phyloP scores from a whole-genome alignment of 2,888 invertebrate genomes.

The Meiosimyza platycephala region DNA sequence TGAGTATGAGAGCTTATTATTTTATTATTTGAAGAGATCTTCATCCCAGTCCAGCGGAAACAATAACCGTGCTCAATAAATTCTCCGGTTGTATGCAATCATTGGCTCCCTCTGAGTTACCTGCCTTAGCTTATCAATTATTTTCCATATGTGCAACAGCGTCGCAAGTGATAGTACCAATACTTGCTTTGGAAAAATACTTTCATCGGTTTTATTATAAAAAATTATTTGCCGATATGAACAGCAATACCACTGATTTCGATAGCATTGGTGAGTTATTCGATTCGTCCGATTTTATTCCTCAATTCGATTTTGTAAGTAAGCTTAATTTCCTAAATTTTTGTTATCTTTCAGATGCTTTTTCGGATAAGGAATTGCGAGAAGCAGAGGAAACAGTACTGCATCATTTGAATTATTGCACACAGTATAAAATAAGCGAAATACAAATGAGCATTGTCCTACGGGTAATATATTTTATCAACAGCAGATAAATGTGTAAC shows the following conservation, averaged over 20 bases:
- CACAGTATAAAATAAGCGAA: constrained; percentile 63
- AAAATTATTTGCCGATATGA: constrained; percentile 61
- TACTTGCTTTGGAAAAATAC: constrained; percentile 69
- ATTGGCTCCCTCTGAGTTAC: constrained; percentile 72
- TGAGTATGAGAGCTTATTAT: neutral
- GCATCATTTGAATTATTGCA: constrained; percentile 70
- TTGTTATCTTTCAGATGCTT: constrained; percentile 59
- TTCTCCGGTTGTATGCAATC: constrained; percentile 70
- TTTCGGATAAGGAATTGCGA: constrained; percentile 69
- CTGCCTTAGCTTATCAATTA: constrained; percentile 73
- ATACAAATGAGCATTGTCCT: constrained; percentile 58
- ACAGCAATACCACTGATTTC: constrained; percentile 63
- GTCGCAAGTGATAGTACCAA: constrained; percentile 64
- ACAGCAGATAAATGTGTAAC: neutral
- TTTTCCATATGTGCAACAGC: constrained; percentile 70
- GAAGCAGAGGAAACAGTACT: constrained; percentile 74
- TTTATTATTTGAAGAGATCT: constrained; percentile 67
- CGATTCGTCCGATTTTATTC: neutral
- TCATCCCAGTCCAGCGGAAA: constrained; percentile 69
- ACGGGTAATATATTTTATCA: constrained; percentile 49
- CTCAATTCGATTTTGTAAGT: neutral
- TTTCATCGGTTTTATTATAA: constrained; percentile 68
- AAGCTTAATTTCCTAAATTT: neutral
- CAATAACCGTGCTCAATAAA: constrained; percentile 70
- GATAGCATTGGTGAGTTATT: constrained; percentile 62